Base-by-base conservation (phyloP, 64 coral and sea anemone species). In the Trachythela sp. region DNA sequence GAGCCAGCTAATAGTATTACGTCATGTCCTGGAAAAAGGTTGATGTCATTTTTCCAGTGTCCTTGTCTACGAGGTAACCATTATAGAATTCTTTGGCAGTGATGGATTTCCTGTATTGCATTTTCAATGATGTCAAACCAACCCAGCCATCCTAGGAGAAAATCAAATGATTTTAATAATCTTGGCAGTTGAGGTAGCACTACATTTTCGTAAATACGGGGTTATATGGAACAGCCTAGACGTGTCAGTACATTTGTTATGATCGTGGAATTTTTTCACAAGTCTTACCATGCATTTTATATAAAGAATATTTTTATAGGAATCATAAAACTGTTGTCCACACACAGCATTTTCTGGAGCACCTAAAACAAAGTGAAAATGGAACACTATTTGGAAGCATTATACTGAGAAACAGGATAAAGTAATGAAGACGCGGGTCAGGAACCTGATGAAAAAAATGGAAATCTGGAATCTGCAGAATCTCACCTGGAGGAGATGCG, bases 71-170 rank as follows among this genome's bases (percentile, higher is more conserved):
- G 56, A 94, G 89, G 30, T 94, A 94, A 37, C 88, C 80, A 40
- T 94, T 94, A 8, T 84, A 52, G 48, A 94, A 94, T n/a, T 94
- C 92, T 84, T 40, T 87, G 18, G 89, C 92, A 33, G 88, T 87
- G 41, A 94, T 94, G 13, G 87, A 76, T n/a, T 84, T 83, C 51
- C 90, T 94, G 71, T 85, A 58, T 85, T 94, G 88, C 59, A 94
- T 72, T 83, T 94, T 88, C 3, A 94, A 59, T 35, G 85, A 52
- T 32, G 34, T 94, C 35, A 87, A 86, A 49, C 88, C 92, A 24
- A 87, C 89, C 92, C 92, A 94, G 32, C 45, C 41, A 67, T 94
- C 92, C 92, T 94, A 84, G 24, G 58, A 10, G 10, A 34, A 52
- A 67, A 39, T 60, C 37, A 33, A 36, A 7, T 85, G 1, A 14